Evolutionary conservation across 2,113 vertebrate genomes (phyloP).

Genomic region (Sturnira hondurensis): DNA sequence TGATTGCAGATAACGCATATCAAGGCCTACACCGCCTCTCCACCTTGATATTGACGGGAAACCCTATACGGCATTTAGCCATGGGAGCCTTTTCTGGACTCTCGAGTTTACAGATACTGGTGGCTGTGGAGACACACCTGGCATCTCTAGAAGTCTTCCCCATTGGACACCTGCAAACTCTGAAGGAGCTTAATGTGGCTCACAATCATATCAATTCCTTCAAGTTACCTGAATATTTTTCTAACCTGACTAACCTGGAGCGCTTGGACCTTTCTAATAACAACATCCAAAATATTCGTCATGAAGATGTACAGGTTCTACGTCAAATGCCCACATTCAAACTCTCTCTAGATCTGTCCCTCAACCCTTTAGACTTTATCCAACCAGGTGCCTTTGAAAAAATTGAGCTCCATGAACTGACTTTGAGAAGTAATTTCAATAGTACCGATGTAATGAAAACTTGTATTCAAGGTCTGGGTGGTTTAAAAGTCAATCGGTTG

Average conservation of each 20-base stretch:
- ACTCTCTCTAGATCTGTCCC: slow-evolving; percentile 82
- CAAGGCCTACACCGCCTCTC: slow-evolving; percentile 74
- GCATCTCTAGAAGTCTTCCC: slow-evolving; percentile 75
- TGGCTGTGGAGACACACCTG: slow-evolving; percentile 77
- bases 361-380: slow-evolving; percentile 81
- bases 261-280: slow-evolving; percentile 78
- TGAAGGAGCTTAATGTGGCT: slow-evolving; percentile 81
- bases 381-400: slow-evolving; percentile 75
- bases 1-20: slow-evolving; percentile 80
- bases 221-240: slow-evolving; percentile 80
- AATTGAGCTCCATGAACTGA: slow-evolving; percentile 74
- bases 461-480: slow-evolving; percentile 77
- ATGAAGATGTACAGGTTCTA: slow-evolving; percentile 75
- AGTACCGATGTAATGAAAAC: slow-evolving; percentile 51
- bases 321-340: slow-evolving; percentile 55
- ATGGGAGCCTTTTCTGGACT: slow-evolving; percentile 75
- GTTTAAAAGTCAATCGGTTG: slow-evolving; percentile 76
- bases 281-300: slow-evolving; percentile 74
- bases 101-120: slow-evolving; percentile 73
- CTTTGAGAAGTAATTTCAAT: slow-evolving; percentile 80
- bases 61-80: slow-evolving; percentile 74
- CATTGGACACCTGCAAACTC: slow-evolving; percentile 74
- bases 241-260: slow-evolving; percentile 68
- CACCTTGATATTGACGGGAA: slow-evolving; percentile 83
- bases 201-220: slow-evolving; percentile 79